Base-by-base conservation (phyloP, 1,140 invertebrate species). In the Platorchestia sp. region DNA sequence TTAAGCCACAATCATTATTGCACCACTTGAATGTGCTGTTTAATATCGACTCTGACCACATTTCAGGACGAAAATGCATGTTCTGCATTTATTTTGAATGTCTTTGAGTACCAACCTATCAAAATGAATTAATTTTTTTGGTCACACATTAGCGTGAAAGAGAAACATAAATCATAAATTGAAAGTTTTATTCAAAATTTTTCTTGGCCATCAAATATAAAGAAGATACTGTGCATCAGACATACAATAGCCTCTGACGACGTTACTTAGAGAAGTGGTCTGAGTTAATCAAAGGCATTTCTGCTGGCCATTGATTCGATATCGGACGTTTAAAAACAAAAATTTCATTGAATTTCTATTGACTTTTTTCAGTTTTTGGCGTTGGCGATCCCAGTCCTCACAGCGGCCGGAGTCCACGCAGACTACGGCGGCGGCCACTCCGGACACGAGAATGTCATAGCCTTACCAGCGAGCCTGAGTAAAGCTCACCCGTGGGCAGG, bases 321-420 rank as follows among this genome's bases (percentile, higher is more conserved):
- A 36, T 75, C 27, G 1, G 36, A 75, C 59, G 36, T 36, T 75
- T 75, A 27, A 75, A 27, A 75, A 27, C 59, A 75, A 36, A 22
- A 36, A 10, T 75, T 10, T 22, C 59, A 22, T 10, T 75, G 36
- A 75, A 89, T 89, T 3, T n/a, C n/a, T 27, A 27, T 42, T 89
- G 87, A 93, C 19, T 47, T 93, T 47, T 93, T 93, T 5, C 91
- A 93, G 91, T 44, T 40, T 44, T 93, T 93, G 91, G 91, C 45
- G 40, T 19, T 93, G 44, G 91, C 91, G 40, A 47, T 93, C 19
- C 0, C 36, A 44, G 5, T 93, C 43, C 10, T 93, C 36, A 47
- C 44, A 0, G 91, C 45, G 1, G 91, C 44, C 7, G 45, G 3
- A 40, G 45, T 47, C 7, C 91, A 47, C 36, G 91, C 44, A 14